Conservation (phyloP, 1,140 invertebrate genomes). For the Orchesella cincta region DNA sequence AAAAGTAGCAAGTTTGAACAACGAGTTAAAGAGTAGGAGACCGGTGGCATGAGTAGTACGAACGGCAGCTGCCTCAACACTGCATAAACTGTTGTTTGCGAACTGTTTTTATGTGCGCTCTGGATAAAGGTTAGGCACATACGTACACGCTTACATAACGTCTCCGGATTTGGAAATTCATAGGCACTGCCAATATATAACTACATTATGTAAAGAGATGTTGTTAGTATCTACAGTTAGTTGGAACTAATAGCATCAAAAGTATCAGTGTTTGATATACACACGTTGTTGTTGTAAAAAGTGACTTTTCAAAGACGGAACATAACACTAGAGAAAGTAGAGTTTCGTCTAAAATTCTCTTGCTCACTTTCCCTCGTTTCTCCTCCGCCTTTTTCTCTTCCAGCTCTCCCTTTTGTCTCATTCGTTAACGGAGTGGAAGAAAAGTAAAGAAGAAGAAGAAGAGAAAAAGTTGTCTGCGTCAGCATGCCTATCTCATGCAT, state of each 20-base stretch:
- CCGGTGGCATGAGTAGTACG: too few relatives aligned
- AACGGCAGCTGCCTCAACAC: too few relatives aligned
- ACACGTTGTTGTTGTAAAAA: not conserved
- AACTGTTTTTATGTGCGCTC: not conserved
- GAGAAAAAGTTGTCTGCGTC: not conserved
- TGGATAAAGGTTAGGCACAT: not conserved
- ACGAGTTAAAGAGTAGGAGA: too few relatives aligned
- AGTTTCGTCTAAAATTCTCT: not conserved
- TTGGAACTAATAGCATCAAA: not conserved
- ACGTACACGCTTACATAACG: not conserved
- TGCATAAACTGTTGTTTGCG: not conserved
- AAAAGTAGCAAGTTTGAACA: too few relatives aligned
- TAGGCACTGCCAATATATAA: too few relatives aligned
- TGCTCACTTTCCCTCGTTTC: not conserved
- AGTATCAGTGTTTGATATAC: not conserved
- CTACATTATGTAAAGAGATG: not conserved
- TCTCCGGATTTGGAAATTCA: too few relatives aligned
- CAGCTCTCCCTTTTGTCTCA: not conserved
- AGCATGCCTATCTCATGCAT: constrained; percentile 3
- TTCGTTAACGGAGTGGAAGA: constrained; percentile 15
- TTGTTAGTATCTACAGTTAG: not conserved
- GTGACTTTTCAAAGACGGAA: not conserved
- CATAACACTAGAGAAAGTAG: not conserved
- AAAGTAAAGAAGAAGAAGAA: not conserved
- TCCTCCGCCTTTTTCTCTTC: not conserved